Base-by-base conservation (phyloP, 2,888 invertebrate genomes). In the Synanthedon formicaeformis region DNA sequence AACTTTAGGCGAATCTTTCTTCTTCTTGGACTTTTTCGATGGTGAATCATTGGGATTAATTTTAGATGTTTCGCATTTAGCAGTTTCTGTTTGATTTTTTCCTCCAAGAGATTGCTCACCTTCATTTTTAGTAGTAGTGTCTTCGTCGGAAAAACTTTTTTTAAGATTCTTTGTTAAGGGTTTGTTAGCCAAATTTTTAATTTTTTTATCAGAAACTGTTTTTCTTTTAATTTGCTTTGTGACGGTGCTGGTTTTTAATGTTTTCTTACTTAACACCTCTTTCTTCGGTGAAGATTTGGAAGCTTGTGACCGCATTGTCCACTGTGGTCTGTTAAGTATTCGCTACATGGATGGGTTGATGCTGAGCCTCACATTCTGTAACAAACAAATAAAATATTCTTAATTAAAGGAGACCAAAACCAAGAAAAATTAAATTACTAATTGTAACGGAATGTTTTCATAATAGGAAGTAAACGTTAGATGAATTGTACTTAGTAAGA, bases 261-360 rank as follows among this genome's bases (percentile, higher is more conserved):
- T 65, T 69, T 78, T 71, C 76, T 81, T 86, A 67, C 63, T 76
- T 55, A 77, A 68, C 60, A 72, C 76, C 66, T 81, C 85, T 74
- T 85, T 86, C 72, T 83, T 87, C 69, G 81, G 75, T 68, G 74
- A 72, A 67, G 80, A 70, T 79, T 86, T 88, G 59, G 84, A 73
- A 68, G 78, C 69, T 66, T 85, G 86, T 69, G 86, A 84, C 81
- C 87, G 82, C 87, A 86, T 86, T 83, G 76, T 85, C 75, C 65
- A 71, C 67, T 70, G 62, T 71, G 70, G 73, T 81, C 73, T 75
- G 68, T 64, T 72, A 62, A 72, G 69, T 64, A 60, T 71, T 75
- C 69, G 66, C 64, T 71, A 71, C 83, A 81, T 86, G 73, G 81
- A 83, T 71, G 71, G 64, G 63, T 64, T 62, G 71, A 71, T 60